These are phyloP conservation scores for Vanacampus margaritifer DNA, from an alignment of 2,113 vertebrate genomes.

Conservation along the genomic window DNA sequence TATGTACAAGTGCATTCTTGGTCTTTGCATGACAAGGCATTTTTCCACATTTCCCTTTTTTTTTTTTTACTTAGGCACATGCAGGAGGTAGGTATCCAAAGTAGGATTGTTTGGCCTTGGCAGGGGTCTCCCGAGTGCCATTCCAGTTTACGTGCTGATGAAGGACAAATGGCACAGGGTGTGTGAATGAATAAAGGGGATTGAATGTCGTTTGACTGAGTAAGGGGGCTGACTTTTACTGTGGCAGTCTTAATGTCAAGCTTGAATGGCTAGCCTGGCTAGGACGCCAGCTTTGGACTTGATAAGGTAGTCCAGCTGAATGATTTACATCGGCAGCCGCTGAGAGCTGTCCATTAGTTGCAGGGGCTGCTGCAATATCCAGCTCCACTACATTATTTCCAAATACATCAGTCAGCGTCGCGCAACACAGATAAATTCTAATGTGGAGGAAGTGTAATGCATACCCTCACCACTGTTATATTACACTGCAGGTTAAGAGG, in stretches of 20 bases:
- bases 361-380: constrained; percentile 84
- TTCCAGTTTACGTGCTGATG: not conserved
- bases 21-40: not conserved
- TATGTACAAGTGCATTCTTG: no score
- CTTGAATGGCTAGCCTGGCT: constrained; percentile 37
- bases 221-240: constrained; percentile 31
- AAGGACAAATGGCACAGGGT: not conserved
- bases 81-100: not conserved
- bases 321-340: constrained; percentile 91
- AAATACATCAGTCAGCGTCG: constrained; percentile 93
- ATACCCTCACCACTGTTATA: constrained; percentile 88
- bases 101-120: not conserved
- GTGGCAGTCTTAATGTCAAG: constrained; percentile 39
- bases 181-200: not conserved
- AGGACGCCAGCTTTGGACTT: constrained; percentile 59
- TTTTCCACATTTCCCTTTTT: not conserved
- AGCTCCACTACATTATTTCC: constrained; percentile 95
- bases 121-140: not conserved
- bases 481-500: constrained; percentile 90
- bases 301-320: constrained; percentile 83
- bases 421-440: constrained; percentile 86
- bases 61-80: not conserved
- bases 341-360: constrained; percentile 92
- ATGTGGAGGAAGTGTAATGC: constrained; percentile 87
- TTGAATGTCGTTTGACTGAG: constrained; percentile 1